Evolutionary conservation across 1,140 invertebrate genomes (phyloP), one percentile per base, ranked within the genome.

Genomic region (Philopotamus ludificatus): DNA sequence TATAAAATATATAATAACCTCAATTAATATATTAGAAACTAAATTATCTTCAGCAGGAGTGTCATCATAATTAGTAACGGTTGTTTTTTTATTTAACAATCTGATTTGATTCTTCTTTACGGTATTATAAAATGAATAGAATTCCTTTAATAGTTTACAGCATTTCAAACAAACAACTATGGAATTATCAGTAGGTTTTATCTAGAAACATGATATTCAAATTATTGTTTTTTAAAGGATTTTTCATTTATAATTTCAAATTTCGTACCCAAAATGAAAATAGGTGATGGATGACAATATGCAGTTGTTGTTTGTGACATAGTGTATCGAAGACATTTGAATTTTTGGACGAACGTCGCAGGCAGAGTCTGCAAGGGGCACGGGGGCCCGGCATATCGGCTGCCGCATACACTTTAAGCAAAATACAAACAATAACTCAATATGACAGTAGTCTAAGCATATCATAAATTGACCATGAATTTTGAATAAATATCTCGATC

Each of bases 171-270:
- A 60, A 15, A 60, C 47, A 4, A 8, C 16, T 16, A 23, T 60
- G 9, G 57, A 42, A 7, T 25, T 8, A 60, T 60, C 57, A 0
- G 57, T 60, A n/a, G 9, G 15, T 20, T 60, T 60, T 10, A 60
- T 21, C 57, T 60, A 26, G 26, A 60, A 57, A 25, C 4, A 50
- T 7, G 21, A 3, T 9, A 50, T 22, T 22, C 15, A 7, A 7
- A 16, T 7, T 16, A 50, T 45, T 18, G 23, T 22, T 50, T 50
- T 50, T 21, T 50, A 20, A 50, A 50, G 9, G 7, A 20, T 20
- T 4, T 21, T 16, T 16, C 12, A 12, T 20, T 8, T 20, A 9
- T 50, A 50, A 50, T 16, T 21, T 8, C 7, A 16, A 3, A 16
- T 21, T 9, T 10, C 51, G 20, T 34, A 55, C 51, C 26, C 51